phyloP scores from a whole-genome alignment of 1,140 invertebrate species.

The Drosophila triauraria region DNA sequence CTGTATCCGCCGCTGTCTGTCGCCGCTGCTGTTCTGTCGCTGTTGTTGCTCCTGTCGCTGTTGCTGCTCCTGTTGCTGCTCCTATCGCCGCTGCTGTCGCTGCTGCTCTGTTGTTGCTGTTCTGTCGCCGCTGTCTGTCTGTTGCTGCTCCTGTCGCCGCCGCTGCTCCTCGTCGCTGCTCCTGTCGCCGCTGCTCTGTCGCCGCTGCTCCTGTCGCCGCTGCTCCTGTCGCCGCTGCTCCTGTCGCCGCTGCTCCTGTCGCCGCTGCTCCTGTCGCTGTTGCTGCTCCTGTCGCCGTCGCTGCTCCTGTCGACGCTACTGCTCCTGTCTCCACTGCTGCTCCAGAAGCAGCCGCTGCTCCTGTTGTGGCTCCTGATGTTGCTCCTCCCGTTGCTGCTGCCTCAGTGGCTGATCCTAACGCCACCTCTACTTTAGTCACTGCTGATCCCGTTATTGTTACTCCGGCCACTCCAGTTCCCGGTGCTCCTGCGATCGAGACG shows the following conservation, averaged over 20 bases:
- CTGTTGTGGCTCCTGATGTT: not conserved
- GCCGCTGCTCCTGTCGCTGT: not conserved
- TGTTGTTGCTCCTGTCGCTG: not conserved
- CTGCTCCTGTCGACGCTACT: not conserved
- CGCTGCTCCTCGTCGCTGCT: not conserved
- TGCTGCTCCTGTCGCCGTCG: not conserved
- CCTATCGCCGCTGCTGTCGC: not conserved
- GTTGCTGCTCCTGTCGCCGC: not conserved
- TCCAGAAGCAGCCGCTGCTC: not conserved
- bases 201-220: not conserved
- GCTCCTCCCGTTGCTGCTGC: not conserved
- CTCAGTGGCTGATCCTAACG: not conserved
- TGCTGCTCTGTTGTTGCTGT: not conserved
- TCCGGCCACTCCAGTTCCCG: not conserved
- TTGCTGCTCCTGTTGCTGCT: not conserved
- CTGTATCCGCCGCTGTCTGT: not conserved
- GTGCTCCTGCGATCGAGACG: not conserved
- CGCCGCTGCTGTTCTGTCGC: not conserved
- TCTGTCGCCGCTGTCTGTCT: not conserved
- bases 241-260: not conserved
- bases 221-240: not conserved
- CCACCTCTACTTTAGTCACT: not conserved
- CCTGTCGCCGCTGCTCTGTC: not conserved
- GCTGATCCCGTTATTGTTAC: not conserved
- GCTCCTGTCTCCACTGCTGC: not conserved